Base-by-base conservation (phyloP, 2,888 invertebrate genomes). In the Hypsopygia costalis region DNA sequence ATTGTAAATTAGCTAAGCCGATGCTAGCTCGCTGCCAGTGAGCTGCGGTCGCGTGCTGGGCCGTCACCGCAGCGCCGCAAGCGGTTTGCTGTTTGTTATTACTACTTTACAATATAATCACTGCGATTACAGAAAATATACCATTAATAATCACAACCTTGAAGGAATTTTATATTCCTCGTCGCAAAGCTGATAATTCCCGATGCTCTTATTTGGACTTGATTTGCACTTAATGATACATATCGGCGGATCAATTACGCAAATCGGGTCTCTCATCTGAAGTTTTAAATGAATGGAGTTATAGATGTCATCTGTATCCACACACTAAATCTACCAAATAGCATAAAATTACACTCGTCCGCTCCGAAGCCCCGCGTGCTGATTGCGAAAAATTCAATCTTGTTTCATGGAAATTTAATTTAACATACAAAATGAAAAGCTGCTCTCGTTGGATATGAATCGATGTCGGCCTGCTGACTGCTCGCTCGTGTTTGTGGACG, bases 361-460 rank as follows among this genome's bases (percentile, higher is more conserved):
- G 38, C 35, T 36, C 28, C 40, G 36, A 20, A 9, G 40, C 30
- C 69, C 63, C 65, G 64, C 68, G 73, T 74, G 78, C 72, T 88
- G 87, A 87, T 88, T 88, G 87, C 85, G 81, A 86, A 87, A 88
- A 88, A 86, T 87, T 86, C 86, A 86, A 87, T 87, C 81, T 82
- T 85, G 87, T 88, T 87, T 81, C 86, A 86, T 86, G 80, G 81
- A 88, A 86, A 88, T 88, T 88, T 87, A 86, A 88, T 88, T 88
- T 87, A 86, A 86, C 87, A 85, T 86, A 77, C 82, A 77, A 86
- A 88, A 87, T 87, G 87, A 86, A 86, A 83, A 81, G 85, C 78
- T 63, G 85, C 78, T 63, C 71, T 72, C 78, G 80, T 60, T 72
- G 78, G 81, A 81, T 87, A 88, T 88, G 86, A 85, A 86, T 81